Base-by-base conservation (phyloP, 1,140 invertebrate genomes). In the Papilio aristodemus region DNA sequence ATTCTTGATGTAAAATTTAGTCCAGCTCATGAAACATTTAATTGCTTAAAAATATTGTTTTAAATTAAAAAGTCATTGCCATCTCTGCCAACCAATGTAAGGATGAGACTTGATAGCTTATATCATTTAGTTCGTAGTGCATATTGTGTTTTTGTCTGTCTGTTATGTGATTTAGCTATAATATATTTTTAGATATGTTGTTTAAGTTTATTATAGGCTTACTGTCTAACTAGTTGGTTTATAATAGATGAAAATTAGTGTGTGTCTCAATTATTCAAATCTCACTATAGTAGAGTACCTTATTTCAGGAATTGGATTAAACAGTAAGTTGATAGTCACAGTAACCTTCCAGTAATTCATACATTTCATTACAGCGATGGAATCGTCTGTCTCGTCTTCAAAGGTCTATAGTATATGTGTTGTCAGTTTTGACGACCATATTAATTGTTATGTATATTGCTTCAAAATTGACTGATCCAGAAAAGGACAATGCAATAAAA, bases 341-440 rank as follows among this genome's bases (percentile, higher is more conserved):
- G 11, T 25, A 1, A 54, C 22, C 3, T 22, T 22, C 22, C 10
- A 54, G 22, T 54, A 54, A 54, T 43, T 13, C 38, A 54, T 5
- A 66, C 5, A 19, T n/a, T 73, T 74, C 68, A 27, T 87, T 87
- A 68, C 77, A 89, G 87, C 78, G 80, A 78, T 89, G 83, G 85
- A 89, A 89, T 76, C 84, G 79, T 11, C 71, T 89, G 1, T 89
- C 87, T 9, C 76, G 85, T 0, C 59, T 89, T 4, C 87, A 89
- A 63, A 78, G 86, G 62, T 83, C 87, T 1, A 58, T 89, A 71
- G 77, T 83, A 7, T 88, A 86, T 66, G 79, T 73, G n/a, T 36
- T 77, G 19, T 6, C 80, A 46, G 43, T 81, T n/a, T 69, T 85
- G 64, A 22, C 70, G 43, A 58, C 69, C 32, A 80, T 77, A 22